Base-by-base conservation (phyloP, 1,140 invertebrate species). In the Paracyclopina nana region DNA sequence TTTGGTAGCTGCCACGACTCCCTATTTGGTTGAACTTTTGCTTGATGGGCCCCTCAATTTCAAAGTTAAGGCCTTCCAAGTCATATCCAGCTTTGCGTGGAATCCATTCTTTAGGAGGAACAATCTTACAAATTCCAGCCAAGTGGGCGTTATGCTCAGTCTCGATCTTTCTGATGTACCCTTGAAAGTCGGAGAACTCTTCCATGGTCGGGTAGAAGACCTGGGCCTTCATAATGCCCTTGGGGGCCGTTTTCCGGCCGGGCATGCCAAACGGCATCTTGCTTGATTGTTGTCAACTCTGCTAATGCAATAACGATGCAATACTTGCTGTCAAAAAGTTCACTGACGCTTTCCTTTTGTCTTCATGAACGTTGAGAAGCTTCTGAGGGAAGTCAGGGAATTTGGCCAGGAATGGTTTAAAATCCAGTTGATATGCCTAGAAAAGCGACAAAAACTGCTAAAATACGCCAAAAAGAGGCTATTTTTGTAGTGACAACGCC, bases 1-100 rank as follows among this genome's bases (percentile, higher is more conserved):
- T 48, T 14, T 48, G 45, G 30, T 28, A 48, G 16, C 25, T 28
- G 6, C 45, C 2, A n/a, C 30, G 22, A 24, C 30, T 28, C 11
- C 45, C 45, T 4, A 48, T 27, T 6, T 48, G 22, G 14, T 24
- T 48, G 25, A 48, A 48, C 12, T 12, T 27, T 20, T 48, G 45
- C 25, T 48, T 48, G 25, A 28, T 48, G 16, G 45, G 45, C 20
- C 25, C 20, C n/a, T 48, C 27, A 31, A 48, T 27, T 11, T n/a
- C 14, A 2, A 84, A 74, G 12, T 48, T 24, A 18, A 48, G 28
- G 18, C 25, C 30, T 3, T 48, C 45, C 34, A 87, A 63, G 59
- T 82, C 70, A 63, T 97, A 96, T 1, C 85, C 87, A 1, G 61
- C 60, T 66, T 80, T 40, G 2, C 50, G 31, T 3, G 50, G 31